Conservation (phyloP, 1,140 invertebrate genomes). For the Euura lappo region DNA sequence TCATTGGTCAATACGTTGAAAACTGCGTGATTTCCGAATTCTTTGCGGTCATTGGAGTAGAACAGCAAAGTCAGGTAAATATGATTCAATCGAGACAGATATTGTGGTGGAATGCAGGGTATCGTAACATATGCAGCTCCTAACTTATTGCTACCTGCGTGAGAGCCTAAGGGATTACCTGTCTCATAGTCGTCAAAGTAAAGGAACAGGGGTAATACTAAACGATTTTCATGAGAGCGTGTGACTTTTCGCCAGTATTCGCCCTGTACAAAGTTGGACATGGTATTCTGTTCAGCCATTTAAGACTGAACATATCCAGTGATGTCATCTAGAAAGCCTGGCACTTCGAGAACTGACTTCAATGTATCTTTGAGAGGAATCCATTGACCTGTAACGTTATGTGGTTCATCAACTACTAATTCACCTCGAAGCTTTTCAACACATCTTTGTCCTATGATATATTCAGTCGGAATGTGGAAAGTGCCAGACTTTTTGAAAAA, state of each 20-base stretch:
- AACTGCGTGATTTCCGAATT: slow-evolving; percentile 31
- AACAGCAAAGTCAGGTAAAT: slow-evolving; percentile 43
- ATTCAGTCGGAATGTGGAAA: too few relatives aligned
- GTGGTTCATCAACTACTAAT: too few relatives aligned
- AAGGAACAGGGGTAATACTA: slow-evolving; percentile 36
- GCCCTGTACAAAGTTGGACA: slow-evolving; percentile 40
- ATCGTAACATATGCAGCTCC: slow-evolving; percentile 41
- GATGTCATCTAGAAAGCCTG: slow-evolving; percentile 22
- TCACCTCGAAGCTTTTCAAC: too few relatives aligned
- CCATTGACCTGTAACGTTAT: slow-evolving; percentile 10
- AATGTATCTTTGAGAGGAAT: slow-evolving; percentile 29
- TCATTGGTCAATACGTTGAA: slow-evolving; percentile 30
- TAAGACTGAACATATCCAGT: slow-evolving; percentile 23
- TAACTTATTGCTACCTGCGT: slow-evolving; percentile 38
- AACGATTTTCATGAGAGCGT: slow-evolving; percentile 25
- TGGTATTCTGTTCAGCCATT: slow-evolving; percentile 19
- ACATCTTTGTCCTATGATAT: too few relatives aligned
- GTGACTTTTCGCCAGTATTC: slow-evolving; percentile 36
- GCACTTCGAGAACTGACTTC: slow-evolving; percentile 30
- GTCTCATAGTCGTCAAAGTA: slow-evolving; percentile 36
- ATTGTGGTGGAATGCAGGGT: slow-evolving; percentile 39
- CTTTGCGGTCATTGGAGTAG: slow-evolving; percentile 34
- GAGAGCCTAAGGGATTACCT: slow-evolving; percentile 41
- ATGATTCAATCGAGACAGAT: slow-evolving; percentile 38
- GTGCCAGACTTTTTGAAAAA: too few relatives aligned